phyloP scores from a whole-genome alignment of 30 jellyfish, hydroid and myxozoan genomes.

The Morbakka virulenta region DNA sequence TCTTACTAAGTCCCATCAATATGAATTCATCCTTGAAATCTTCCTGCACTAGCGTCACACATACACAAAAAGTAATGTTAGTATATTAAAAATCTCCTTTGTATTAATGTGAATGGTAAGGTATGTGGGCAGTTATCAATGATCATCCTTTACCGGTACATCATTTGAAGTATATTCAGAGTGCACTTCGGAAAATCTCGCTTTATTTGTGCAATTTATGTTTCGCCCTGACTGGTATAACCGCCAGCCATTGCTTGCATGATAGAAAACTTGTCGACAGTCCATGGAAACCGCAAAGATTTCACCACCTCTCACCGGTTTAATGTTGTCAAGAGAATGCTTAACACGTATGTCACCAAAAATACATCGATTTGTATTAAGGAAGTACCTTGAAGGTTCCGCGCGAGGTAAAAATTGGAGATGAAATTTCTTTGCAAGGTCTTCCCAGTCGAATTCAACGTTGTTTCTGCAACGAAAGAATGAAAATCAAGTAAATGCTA shows the following conservation, averaged over 20 bases:
- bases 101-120: no score
- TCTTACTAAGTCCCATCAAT: no score
- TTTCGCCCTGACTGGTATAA: background rate
- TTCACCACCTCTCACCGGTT: background rate
- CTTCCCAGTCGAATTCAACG: background rate
- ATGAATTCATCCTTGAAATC: no score
- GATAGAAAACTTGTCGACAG: background rate
- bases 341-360: background rate
- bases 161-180: no score
- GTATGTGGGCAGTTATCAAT: no score
- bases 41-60: no score
- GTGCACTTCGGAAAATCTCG: no score
- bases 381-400: background rate
- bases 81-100: no score
- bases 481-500: no score
- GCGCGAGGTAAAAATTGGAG: background rate
- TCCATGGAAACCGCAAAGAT: background rate
- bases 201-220: background rate
- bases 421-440: background rate
- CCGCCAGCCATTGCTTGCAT: background rate
- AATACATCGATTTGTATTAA: background rate
- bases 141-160: background rate
- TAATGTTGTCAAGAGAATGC: background rate
- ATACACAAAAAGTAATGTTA: no score
- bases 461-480: background rate